phyloP scores from a whole-genome alignment of 2,113 vertebrate genomes.

The Apteryx mantelli region DNA sequence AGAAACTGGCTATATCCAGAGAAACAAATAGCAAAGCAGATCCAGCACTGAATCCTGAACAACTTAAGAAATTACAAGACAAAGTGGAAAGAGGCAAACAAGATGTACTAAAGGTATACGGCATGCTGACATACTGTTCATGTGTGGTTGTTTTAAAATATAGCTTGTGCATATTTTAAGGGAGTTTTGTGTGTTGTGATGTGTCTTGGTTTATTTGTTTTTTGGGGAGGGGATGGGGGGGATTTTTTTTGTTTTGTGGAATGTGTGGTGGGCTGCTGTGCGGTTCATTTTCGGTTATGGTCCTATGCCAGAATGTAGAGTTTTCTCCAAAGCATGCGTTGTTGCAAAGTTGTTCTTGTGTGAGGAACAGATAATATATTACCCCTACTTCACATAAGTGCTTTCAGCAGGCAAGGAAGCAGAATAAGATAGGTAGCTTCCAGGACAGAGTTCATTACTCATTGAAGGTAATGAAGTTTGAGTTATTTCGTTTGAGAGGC shows the following conservation, averaged over 20 bases:
- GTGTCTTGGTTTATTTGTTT: too few relatives aligned
- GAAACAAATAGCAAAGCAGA: slow-evolving; percentile 93
- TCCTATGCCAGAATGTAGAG: not conserved
- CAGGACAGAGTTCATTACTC: not conserved
- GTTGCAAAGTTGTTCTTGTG: not conserved
- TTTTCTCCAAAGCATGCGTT: not conserved
- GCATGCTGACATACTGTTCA: accelerated
- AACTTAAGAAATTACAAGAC: slow-evolving; percentile 96
- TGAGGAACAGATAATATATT: not conserved
- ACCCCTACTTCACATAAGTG: not conserved
- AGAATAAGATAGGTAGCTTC: not conserved
- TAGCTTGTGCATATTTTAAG: not conserved
- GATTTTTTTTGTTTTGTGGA: not conserved
- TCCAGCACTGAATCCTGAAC: slow-evolving; percentile 89
- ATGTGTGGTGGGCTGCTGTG: not conserved
- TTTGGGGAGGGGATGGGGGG: too few relatives aligned
- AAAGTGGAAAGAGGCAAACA: slow-evolving; percentile 98
- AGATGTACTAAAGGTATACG: slow-evolving; percentile 91
- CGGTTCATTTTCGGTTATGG: not conserved
- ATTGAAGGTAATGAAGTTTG: not conserved
- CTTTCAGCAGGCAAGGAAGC: not conserved
- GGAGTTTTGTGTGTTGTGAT: too few relatives aligned
- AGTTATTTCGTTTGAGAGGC: not conserved
- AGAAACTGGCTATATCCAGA: slow-evolving; percentile 91
- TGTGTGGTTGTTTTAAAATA: not conserved